Conservation (phyloP, 92 coral and sea anemone genomes). For the Actinostola sp. region DNA sequence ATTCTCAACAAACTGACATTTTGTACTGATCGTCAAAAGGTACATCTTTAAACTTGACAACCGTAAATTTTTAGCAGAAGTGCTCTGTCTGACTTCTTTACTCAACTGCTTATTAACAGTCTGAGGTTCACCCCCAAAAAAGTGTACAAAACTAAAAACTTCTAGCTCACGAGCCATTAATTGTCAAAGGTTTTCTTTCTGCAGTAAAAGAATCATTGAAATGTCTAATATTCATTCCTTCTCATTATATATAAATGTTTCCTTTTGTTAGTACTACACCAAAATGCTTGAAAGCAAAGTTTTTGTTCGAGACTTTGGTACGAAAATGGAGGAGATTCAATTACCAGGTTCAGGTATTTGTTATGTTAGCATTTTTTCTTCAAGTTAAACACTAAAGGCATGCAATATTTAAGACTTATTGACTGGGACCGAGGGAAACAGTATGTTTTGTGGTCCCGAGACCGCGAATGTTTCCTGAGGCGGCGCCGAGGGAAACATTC, state of each 20-base stretch:
- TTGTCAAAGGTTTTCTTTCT: too few species aligned
- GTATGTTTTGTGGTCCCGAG: too few species aligned
- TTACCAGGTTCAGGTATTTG: slow-evolving; percentile 4
- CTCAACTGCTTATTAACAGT: too few species aligned
- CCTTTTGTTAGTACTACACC: neutral
- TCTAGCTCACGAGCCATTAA: too few species aligned
- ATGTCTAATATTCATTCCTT: neutral
- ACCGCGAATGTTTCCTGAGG: too few species aligned
- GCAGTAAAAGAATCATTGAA: neutral
- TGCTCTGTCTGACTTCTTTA: too few species aligned
- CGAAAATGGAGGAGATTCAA: slow-evolving; percentile 9
- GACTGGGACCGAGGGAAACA: too few species aligned
- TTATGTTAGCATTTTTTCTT: neutral
- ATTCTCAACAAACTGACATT: slow-evolving; percentile 12
- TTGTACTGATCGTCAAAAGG: neutral
- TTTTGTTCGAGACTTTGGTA: slow-evolving; percentile 26
- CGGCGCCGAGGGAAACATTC: too few species aligned
- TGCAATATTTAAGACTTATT: too few species aligned
- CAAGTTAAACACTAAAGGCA: neutral
- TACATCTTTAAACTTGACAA: neutral
- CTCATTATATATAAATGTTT: neutral
- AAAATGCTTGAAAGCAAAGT: slow-evolving; percentile 17
- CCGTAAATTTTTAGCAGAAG: neutral
- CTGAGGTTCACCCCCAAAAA: too few species aligned
- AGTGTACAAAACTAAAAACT: too few species aligned